Conservation (phyloP, 2,797 vertebrate species). For the Perodicticus potto region DNA sequence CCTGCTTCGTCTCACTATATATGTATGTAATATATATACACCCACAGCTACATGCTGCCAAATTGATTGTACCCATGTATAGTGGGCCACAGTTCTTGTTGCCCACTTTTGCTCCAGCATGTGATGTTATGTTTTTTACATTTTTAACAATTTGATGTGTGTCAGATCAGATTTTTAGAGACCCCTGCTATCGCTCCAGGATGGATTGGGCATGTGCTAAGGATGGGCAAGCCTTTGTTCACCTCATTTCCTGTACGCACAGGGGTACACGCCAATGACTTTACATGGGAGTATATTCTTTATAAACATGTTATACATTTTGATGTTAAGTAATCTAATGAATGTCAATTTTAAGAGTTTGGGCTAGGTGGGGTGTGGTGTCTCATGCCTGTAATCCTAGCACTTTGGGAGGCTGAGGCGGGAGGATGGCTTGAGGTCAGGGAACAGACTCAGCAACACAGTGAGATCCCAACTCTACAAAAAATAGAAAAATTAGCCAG, state of each 20-base stretch:
- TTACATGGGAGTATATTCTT: not conserved
- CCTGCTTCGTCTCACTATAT: too few relatives aligned
- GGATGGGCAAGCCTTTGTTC: not conserved
- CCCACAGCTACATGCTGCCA: not conserved
- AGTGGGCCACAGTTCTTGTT: fast-evolving
- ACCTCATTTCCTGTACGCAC: not conserved
- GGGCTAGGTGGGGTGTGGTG: not conserved
- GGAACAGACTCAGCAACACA: too few relatives aligned
- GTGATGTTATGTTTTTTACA: not conserved
- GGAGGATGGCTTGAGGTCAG: too few relatives aligned
- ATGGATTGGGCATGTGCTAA: fast-evolving
- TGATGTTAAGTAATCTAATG: not conserved
- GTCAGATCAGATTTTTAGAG: not conserved
- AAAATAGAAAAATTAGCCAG: too few relatives aligned
- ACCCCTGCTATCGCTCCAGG: not conserved
- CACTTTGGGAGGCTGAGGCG: not conserved
- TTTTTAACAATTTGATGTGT: not conserved
- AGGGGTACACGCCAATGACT: not conserved
- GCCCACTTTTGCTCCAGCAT: not conserved
- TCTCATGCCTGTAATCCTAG: not conserved
- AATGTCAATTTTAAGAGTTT: not conserved
- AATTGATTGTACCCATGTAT: not conserved
- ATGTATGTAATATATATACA: fast-evolving
- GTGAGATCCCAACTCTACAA: too few relatives aligned
- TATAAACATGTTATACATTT: not conserved